Evolutionary conservation across 2,797 vertebrate species (phyloP).

Genomic region (Acrocephalus scirpaceus): DNA sequence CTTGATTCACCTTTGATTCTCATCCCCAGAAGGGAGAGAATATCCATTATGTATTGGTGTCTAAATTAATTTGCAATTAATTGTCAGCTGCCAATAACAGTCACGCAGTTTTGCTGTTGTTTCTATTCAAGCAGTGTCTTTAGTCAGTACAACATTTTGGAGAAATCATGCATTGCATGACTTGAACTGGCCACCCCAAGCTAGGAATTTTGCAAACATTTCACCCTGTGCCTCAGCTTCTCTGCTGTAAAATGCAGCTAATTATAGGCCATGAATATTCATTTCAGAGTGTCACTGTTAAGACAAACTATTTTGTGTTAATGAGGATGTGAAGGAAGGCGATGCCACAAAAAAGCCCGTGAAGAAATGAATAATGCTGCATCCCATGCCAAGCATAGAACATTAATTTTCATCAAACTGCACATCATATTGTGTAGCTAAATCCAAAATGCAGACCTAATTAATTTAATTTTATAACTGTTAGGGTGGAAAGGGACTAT

Average conservation of each 20-base stretch:
- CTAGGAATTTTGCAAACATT: background rate
- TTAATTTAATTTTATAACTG: background rate
- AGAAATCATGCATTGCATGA: background rate
- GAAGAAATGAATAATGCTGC: slow-evolving; percentile 9
- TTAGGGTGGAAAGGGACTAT: background rate
- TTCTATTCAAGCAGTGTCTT: background rate
- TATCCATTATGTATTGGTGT: background rate
- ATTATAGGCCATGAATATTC: background rate
- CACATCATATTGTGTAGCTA: background rate
- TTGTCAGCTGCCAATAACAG: background rate
- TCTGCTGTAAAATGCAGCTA: background rate
- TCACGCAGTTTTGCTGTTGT: background rate
- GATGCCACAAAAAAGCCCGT: background rate
- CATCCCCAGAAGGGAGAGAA: background rate
- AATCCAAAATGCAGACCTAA: background rate
- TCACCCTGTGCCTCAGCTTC: background rate
- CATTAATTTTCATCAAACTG: background rate
- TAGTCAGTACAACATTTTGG: background rate
- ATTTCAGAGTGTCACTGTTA: background rate
- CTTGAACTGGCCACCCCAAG: background rate
- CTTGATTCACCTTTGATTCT: background rate
- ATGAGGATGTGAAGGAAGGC: background rate
- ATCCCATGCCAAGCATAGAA: background rate
- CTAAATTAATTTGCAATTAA: background rate
- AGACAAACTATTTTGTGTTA: background rate